These are phyloP conservation scores for Petrocephalus microphthalmus DNA, from an alignment of 2,113 vertebrate genomes.

Conservation along the genomic window DNA sequence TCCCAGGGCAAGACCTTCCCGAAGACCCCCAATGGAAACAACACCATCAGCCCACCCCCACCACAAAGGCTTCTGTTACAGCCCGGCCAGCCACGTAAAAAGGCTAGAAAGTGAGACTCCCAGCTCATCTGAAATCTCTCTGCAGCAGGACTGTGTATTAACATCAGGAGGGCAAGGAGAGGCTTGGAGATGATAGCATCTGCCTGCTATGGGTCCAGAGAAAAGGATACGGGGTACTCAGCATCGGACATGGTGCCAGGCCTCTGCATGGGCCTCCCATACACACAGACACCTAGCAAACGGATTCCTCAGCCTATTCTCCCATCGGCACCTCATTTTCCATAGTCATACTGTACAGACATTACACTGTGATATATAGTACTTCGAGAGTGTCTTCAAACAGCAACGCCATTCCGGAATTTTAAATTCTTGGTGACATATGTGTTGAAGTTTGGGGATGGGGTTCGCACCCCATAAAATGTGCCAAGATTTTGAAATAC, in stretches of 20 bases:
- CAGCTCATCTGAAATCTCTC: background rate
- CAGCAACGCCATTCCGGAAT: background rate
- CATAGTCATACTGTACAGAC: background rate
- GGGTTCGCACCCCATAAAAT: background rate
- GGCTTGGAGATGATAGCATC: slow-evolving; percentile 56
- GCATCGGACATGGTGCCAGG: slow-evolving; percentile 51
- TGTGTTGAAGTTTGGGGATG: background rate
- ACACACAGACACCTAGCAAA: background rate
- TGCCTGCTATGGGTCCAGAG: slow-evolving; percentile 54
- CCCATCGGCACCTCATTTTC: too few relatives aligned
- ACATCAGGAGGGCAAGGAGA: slow-evolving; percentile 21
- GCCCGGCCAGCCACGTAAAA: slow-evolving; percentile 28
- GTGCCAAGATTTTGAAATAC: background rate
- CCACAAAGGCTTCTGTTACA: slow-evolving; percentile 39
- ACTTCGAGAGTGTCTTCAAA: background rate
- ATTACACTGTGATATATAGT: background rate
- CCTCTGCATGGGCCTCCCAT: slow-evolving; percentile 16
- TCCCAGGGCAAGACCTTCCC: slow-evolving; percentile 63
- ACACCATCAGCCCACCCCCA: slow-evolving; percentile 31
- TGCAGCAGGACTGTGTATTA: background rate
- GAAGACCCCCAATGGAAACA: slow-evolving; percentile 62
- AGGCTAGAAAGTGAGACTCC: slow-evolving; percentile 27
- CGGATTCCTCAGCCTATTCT: background rate
- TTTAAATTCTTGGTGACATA: background rate
- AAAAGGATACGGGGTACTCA: slow-evolving; percentile 54